Conservation (phyloP, 64 coral and sea anemone genomes). For the Montipora cactus region DNA sequence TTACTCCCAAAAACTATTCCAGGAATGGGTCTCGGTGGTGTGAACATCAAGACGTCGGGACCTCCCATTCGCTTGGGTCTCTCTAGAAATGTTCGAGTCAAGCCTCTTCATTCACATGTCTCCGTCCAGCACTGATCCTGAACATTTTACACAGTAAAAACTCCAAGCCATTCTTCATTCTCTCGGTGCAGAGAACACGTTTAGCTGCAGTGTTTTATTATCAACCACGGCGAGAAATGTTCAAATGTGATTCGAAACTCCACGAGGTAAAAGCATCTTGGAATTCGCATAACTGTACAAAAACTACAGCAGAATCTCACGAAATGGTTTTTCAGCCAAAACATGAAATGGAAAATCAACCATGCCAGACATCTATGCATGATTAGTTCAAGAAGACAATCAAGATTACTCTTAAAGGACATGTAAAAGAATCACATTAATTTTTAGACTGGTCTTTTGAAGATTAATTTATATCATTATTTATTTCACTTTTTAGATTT, state of each 20-base stretch:
- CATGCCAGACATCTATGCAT: too few species aligned
- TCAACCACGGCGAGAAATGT: neutral
- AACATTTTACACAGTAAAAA: neutral
- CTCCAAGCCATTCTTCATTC: neutral
- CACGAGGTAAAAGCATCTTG: too few species aligned
- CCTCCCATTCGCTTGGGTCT: constrained; percentile 81
- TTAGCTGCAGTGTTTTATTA: neutral
- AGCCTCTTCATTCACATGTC: constrained; percentile 79
- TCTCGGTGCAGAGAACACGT: neutral
- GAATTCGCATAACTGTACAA: too few species aligned
- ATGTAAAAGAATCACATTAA: too few species aligned
- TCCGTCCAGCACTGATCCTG: constrained; percentile 73
- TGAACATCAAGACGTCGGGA: constrained; percentile 78
- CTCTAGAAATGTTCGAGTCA: constrained; percentile 87
- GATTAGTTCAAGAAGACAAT: too few species aligned
- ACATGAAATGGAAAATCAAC: too few species aligned
- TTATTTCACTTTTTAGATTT: neutral
- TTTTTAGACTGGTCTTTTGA: neutral
- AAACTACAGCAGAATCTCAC: too few species aligned
- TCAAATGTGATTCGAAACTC: neutral
- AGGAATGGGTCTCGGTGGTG: constrained; percentile 70
- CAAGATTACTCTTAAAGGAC: too few species aligned
- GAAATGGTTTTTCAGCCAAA: too few species aligned
- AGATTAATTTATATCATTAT: neutral
- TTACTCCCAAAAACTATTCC: constrained; percentile 19